phyloP scores from a whole-genome alignment of 1,140 invertebrate genomes.

The Zaprionus taronus region DNA sequence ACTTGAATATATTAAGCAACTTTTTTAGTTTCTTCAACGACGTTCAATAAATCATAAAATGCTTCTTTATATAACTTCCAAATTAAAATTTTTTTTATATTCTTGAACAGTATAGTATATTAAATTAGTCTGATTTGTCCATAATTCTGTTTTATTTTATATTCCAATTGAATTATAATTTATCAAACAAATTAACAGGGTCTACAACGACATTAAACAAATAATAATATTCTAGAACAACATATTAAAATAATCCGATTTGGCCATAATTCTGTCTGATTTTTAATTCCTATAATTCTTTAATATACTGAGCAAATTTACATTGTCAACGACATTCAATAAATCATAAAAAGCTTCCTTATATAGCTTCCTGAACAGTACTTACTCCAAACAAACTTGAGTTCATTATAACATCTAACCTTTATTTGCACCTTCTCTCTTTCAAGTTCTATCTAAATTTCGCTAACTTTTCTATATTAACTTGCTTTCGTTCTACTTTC shows the following conservation, averaged over 20 bases:
- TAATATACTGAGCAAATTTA: background rate
- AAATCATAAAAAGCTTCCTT: background rate
- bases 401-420: background rate
- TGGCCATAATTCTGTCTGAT: background rate
- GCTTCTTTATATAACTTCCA: background rate
- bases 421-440: no score
- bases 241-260: background rate
- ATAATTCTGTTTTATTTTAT: background rate
- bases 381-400: background rate
- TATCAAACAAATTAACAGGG: no score
- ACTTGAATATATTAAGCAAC: background rate
- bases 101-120: background rate
- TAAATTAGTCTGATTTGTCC: background rate
- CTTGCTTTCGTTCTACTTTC: background rate
- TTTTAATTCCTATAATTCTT: background rate
- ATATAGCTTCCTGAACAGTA: background rate
- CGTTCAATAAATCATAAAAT: background rate
- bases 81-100: no score
- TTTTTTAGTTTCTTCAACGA: background rate
- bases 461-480: background rate
- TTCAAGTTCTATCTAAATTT: background rate
- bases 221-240: no score
- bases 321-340: background rate
- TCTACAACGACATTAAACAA: no score
- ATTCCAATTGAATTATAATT: no score